phyloP scores from a whole-genome alignment of 2,113 vertebrate genomes.

The Cottus gobio region DNA sequence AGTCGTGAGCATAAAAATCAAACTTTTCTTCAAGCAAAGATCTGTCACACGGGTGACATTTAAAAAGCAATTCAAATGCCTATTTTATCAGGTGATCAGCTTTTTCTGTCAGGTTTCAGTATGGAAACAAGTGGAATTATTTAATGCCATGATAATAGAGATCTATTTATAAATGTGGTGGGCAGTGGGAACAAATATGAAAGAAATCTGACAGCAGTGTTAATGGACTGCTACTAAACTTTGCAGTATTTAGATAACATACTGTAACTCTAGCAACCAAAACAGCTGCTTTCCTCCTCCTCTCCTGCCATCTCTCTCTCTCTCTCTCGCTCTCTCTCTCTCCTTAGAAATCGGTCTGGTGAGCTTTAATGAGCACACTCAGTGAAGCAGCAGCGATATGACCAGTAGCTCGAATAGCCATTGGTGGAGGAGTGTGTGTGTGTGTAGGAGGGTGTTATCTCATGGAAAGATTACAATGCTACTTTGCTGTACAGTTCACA shows the following conservation, averaged over 20 bases:
- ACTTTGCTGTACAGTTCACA: constrained; percentile 45
- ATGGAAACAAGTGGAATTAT: neutral
- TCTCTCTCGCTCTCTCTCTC: constrained; percentile 14
- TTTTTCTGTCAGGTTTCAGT: neutral
- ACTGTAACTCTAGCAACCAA: constrained; percentile 28
- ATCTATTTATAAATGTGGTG: neutral
- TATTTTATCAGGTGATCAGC: neutral
- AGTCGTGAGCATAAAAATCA: constrained; percentile 24
- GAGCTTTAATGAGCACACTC: constrained; percentile 65
- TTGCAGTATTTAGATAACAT: constrained; percentile 12
- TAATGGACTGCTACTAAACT: neutral
- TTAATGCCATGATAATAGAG: neutral
- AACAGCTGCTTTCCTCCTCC: constrained; percentile 37
- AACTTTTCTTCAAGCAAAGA: constrained; percentile 21
- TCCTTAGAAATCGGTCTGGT: constrained; percentile 42
- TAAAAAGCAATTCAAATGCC: neutral
- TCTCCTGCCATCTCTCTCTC: no score
- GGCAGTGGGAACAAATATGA: neutral
- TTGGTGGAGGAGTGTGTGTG: constrained; percentile 16
- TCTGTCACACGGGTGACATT: constrained; percentile 33
- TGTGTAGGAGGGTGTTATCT: constrained; percentile 34
- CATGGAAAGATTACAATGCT: constrained; percentile 48
- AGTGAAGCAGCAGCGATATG: constrained; percentile 58
- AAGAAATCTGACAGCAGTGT: neutral
- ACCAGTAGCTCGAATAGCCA: constrained; percentile 48